Evolutionary conservation across 2,888 invertebrate species (phyloP).

Genomic region (Lasioglossum pauxillum): DNA sequence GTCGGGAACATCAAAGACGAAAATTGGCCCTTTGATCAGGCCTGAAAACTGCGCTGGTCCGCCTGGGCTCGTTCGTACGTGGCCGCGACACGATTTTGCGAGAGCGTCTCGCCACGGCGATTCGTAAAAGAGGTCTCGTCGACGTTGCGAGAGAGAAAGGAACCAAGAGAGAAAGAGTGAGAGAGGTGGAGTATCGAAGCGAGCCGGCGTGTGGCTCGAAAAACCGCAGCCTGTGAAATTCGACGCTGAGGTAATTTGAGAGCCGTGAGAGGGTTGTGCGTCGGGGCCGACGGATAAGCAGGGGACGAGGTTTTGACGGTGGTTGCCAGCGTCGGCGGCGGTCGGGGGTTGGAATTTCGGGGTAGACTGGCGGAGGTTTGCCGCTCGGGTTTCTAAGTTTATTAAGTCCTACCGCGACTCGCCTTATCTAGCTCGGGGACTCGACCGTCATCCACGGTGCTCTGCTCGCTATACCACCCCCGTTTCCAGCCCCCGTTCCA

Average conservation of each 20-base stretch:
- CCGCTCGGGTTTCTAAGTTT: constrained; percentile 77
- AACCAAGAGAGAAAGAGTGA: neutral
- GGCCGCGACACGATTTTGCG: constrained; percentile 55
- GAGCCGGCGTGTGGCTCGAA: constrained; percentile 60
- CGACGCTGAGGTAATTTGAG: constrained; percentile 72
- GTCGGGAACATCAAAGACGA: constrained; percentile 36
- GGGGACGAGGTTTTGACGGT: constrained; percentile 56
- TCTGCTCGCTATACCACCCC: constrained; percentile 7
- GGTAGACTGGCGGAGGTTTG: constrained; percentile 60
- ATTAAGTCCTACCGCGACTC: constrained; percentile 79
- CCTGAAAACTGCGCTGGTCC: constrained; percentile 23
- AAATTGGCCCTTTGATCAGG: constrained; percentile 54
- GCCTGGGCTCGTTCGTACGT: constrained; percentile 10
- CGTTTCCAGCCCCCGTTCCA: constrained; percentile 16
- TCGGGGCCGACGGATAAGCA: constrained; percentile 58
- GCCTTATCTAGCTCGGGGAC: constrained; percentile 74
- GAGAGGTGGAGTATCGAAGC: constrained; percentile 40
- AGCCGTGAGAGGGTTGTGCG: constrained; percentile 69
- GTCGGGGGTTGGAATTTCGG: constrained; percentile 73
- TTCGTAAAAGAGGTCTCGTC: constrained; percentile 54
- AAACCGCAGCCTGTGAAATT: constrained; percentile 72
- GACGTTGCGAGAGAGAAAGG: neutral
- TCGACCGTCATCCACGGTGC: constrained; percentile 55
- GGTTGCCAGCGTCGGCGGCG: constrained; percentile 56
- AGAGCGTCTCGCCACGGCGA: constrained; percentile 44